Conservation (phyloP, 1,140 invertebrate species). For the Camponotus pennsylvanicus region DNA sequence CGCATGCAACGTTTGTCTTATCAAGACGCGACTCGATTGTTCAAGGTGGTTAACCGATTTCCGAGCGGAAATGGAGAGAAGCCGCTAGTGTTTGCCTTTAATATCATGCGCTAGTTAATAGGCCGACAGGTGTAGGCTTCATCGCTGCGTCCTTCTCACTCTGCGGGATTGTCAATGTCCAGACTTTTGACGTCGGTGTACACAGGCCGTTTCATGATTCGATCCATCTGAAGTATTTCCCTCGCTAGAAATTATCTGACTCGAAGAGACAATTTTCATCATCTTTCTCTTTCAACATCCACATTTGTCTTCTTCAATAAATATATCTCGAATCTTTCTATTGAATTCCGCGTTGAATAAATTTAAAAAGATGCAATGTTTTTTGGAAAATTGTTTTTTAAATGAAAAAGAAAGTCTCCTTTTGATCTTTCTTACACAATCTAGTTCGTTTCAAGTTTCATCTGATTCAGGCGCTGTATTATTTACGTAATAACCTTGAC, state of each 20-base stretch:
- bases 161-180: slow-evolving; percentile 6
- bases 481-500: neutral
- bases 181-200: slow-evolving; percentile 12
- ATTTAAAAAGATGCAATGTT: neutral
- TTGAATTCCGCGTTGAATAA: too few relatives aligned
- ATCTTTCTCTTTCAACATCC: neutral
- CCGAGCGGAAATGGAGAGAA: neutral
- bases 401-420: neutral
- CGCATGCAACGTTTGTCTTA: neutral
- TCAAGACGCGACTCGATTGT: slow-evolving; percentile 2
- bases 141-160: neutral
- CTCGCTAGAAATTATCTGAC: slow-evolving; percentile 7
- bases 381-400: neutral
- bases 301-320: too few relatives aligned
- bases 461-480: neutral
- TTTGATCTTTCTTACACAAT: neutral
- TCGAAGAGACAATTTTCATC: neutral
- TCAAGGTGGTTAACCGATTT: neutral
- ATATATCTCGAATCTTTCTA: too few relatives aligned
- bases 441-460: neutral
- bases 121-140: neutral
- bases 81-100: neutral
- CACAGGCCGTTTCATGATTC: slow-evolving; percentile 5
- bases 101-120: neutral
- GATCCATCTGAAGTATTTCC: neutral